Base-by-base conservation (phyloP, 2,888 invertebrate genomes). In the Athrips mouffetella region DNA sequence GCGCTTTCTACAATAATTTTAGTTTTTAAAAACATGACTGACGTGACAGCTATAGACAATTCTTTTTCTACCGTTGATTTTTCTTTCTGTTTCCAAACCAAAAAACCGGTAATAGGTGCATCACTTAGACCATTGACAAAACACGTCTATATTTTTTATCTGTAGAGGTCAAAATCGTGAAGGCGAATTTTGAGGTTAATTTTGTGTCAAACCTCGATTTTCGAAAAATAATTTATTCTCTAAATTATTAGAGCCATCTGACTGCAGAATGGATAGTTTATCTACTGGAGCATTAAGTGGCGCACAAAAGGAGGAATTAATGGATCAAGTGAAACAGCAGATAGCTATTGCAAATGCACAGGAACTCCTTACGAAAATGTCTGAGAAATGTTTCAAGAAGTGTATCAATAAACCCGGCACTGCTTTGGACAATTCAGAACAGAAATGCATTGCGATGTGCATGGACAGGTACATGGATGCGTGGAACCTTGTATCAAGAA, bases 391-490 rank as follows among this genome's bases (percentile, higher is more conserved):
- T 84, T 98, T 98, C 80, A 95, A 94, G 78, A 98, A 98, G 73
- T 98, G 98, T 80, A 92, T 98, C 63, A 86, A 85, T 46, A 98
- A 96, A 77, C 98, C 98, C 20, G 98, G 98, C 15, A 92, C 94
- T 8, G 93, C 96, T 1, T 76, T 98, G 59, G 97, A 96, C 76
- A 94, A 91, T 71, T 94, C 96, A 0, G 97, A 97, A 90, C 93
- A 98, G 93, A 98, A 97, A 92, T 98, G 98, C 76, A 91, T 98
- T 62, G 96, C 97, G 0, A 97, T 98, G 96, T 98, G 98, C 78
- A 98, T 98, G 98, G 98, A 98, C 80, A 91, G 98, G 69, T 99
- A 96, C 89, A 96, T 98, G 95, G 98, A 99, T 71, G 92, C 97
- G 2, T 98, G 96, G 94, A 96, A 97, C 82, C 87, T 97, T 47